Evolutionary conservation across 1,140 invertebrate species (phyloP), one percentile per base, ranked within the genome.

Genomic region (Pectinophora gossypiella): DNA sequence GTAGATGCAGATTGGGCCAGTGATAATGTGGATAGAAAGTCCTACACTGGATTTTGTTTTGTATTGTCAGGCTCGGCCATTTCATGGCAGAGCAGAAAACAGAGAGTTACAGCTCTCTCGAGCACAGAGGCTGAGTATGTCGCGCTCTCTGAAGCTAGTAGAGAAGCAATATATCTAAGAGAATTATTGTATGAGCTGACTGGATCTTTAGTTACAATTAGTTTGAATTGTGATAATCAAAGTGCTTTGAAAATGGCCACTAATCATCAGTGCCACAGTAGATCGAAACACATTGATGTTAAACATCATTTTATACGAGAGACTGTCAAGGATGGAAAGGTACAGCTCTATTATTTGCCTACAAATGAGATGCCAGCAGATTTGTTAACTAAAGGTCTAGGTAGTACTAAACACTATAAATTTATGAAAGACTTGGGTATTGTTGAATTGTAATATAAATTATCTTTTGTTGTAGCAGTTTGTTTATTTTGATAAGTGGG

Each of bases 101-200:
- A 27, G 23, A 27, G 12, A 27, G n/a, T n/a, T n/a, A n/a, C n/a
- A n/a, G n/a, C n/a, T n/a, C n/a, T n/a, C n/a, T n/a, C n/a, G n/a
- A n/a, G n/a, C n/a, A n/a, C n/a, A n/a, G n/a, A n/a, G n/a, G n/a
- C n/a, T n/a, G n/a, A n/a, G n/a, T n/a, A n/a, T 27, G 23, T 27
- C 12, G 23, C 23, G 5, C 23, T 27, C 4, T 38, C 36, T 4
- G 59, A 67, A 19, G 62, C 53, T 23, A 27, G 49, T 9, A 70
- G 57, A 51, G 64, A 72, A 59, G 57, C 57, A 13, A 62, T 67
- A 19, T 71, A 59, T 56, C 54, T 72, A 45, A 54, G 36, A 51
- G 7, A 51, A 9, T 44, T 65, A 15, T 43, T 43, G 0, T 22
- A 19, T 3, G 53, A 65, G 19, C 15, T 65, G 13, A 45, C 43